Evolutionary conservation across 2,113 vertebrate genomes (phyloP).

Genomic region (Bubalus kerabau): DNA sequence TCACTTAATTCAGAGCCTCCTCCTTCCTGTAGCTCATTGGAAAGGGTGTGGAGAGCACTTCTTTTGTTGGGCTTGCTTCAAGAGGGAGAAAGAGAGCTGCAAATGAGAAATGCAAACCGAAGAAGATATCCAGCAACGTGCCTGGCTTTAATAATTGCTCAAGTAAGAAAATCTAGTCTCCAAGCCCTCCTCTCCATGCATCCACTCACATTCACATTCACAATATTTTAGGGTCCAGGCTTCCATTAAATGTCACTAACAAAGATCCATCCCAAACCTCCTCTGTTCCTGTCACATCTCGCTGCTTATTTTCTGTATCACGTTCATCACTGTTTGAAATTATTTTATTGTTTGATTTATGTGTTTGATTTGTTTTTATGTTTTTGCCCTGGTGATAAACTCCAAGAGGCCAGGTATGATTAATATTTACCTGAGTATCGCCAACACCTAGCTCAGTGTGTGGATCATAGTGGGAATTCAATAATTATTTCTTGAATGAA

Average conservation of each 20-base stretch:
- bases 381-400: neutral
- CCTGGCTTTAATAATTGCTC: neutral
- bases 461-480: neutral
- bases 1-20: neutral
- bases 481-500: neutral
- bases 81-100: neutral
- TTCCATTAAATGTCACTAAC: neutral
- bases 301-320: neutral
- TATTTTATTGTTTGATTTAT: neutral
- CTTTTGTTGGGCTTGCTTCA: slow-evolving; percentile 8
- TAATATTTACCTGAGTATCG: neutral
- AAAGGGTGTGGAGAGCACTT: neutral
- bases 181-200: neutral
- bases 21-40: neutral
- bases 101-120: slow-evolving; percentile 38
- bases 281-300: neutral
- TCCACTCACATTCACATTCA: neutral
- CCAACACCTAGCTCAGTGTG: neutral
- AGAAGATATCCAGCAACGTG: neutral
- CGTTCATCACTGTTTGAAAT: neutral
- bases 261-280: neutral
- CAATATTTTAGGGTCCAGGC: neutral
- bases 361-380: neutral
- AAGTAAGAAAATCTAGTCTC: neutral
- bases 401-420: neutral